Evolutionary conservation across 2,888 invertebrate species (phyloP), one percentile per base, ranked within the genome.

Genomic region (Campaea margaritaria): DNA sequence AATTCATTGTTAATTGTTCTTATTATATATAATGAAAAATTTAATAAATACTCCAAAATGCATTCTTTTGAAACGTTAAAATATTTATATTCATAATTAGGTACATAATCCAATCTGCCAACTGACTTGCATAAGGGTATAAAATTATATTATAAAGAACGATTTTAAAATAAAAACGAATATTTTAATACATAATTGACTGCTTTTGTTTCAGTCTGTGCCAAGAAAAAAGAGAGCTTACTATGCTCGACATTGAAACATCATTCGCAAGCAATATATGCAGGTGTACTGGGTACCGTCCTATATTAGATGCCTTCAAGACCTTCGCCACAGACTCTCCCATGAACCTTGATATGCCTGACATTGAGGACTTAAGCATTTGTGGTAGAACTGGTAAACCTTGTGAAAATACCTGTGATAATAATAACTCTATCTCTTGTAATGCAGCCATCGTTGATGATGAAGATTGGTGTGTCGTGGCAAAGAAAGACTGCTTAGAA

Each of bases 221-320:
- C 2, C 79, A 89, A 68, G 70, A 78, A 13, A 82, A 89, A 9
- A 85, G 88, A 11, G 70, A 82, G 14, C 70, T 93, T 21, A 93
- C 94, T 0, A 93, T 93, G 93, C 82, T 94, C 60, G 93, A 95
- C 68, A 93, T 96, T 7, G 96, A 96, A 79, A 93, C 95, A 64
- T 93, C 94, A 0, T 95, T 96, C 69, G 95, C 94, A n/a, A 94
- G 96, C 38, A 96, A 96, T 68, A 92, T 96, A 42, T 96, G 96
- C 68, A 91, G 96, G 38, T 96, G 96, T 72, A 96, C 96, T 0
- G 95, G 95, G 0, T 95, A 95, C 70, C 83, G 95, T 46, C 93
- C 95, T 0, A 95, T 95, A 42, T 62, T 93, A 1, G 93, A 95
- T 59, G 94, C 94, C 0, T 95, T 95, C 76, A 95, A 95, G 72